Base-by-base conservation (phyloP, 2,113 vertebrate genomes). In the Zapornia atra region DNA sequence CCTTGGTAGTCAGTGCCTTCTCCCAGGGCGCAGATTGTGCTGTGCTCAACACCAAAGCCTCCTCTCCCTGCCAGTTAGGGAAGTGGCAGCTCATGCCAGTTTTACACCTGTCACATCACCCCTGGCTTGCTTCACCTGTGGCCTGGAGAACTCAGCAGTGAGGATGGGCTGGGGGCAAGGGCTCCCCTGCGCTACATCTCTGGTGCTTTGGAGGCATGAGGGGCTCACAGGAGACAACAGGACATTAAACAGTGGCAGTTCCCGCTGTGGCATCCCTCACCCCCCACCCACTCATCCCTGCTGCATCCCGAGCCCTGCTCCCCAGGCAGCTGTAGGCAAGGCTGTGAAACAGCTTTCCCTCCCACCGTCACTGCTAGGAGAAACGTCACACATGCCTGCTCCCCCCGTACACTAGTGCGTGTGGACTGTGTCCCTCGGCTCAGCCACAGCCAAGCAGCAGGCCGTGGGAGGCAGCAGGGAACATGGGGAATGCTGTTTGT, bases 401-500 rank as follows among this genome's bases (percentile, higher is more conserved):
- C 61, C 10, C 12, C 60, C 60, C 15, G 2, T 10, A 51, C 60
- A 26, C 11, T 3, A 66, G 46, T 0, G n/a, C 0, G 1, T 2
- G 61, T 60, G 85, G 71, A 82, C 64, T 34, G 46, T 2, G 12
- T 84, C 65, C 78, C 90, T 38, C 0, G 1, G 86, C 80, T 70
- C 68, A 3, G 80, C 53, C 2, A 6, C 71, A 40, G 80, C 54
- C 63, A 8, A 31, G 61, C 38, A 2, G 65, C 63, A 66, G 95
- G 56, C 57, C 0, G 36, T 53, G 86, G 75, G 60, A 90, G 79
- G 76, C 70, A 33, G 83, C 51, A 26, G 64, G 56, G 54, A 73
- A 38, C 24, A 10, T 0, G 0, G 66, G 50, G 71, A 73, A 16
- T 0, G 2, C 50, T 36, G 72, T 33, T 84, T 25, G 2, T 0